A percentile compares a stretch with the other conserved stretches of the same genome.
Evolutionary conservation across 2,797 vertebrate species (phyloP).

Genomic region (Eremophila alpestris): DNA sequence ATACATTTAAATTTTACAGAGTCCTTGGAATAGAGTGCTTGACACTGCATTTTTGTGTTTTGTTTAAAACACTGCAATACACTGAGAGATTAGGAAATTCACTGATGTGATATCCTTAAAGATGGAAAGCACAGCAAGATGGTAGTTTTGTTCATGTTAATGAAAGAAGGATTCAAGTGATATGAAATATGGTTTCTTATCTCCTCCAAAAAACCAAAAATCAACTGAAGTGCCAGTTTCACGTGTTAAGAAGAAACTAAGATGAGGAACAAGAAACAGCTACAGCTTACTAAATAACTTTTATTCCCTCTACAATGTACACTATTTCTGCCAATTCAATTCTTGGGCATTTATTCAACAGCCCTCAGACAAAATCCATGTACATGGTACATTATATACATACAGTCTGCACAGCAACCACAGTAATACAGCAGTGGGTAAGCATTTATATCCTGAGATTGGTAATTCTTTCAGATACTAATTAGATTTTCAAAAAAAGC

Average conservation of each 20-base stretch:
- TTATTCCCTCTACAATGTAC: background rate
- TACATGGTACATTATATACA: background rate
- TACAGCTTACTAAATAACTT: background rate
- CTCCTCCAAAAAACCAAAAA: background rate
- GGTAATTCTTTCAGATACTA: background rate
- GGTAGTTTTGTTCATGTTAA: background rate
- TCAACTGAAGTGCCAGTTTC: background rate
- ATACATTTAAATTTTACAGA: slow-evolving; percentile 47
- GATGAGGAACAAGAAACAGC: background rate
- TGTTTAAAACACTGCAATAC: slow-evolving; percentile 4
- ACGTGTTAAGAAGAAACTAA: background rate
- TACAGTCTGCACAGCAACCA: background rate
- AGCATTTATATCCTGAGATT: background rate
- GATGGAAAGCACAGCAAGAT: background rate
- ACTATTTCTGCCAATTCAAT: background rate
- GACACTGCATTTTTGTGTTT: background rate
- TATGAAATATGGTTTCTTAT: background rate
- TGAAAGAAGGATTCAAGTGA: background rate
- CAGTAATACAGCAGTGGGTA: background rate
- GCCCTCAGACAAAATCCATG: background rate
- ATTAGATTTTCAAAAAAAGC: background rate
- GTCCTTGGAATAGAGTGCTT: background rate
- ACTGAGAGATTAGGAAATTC: background rate
- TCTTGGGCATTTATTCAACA: background rate
- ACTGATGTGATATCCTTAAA: background rate